Percentiles rank a stretch among this genome's conserved stretches.
Evolutionary conservation across 2,113 vertebrate genomes (phyloP).

Genomic region (Pao palembangensis): DNA sequence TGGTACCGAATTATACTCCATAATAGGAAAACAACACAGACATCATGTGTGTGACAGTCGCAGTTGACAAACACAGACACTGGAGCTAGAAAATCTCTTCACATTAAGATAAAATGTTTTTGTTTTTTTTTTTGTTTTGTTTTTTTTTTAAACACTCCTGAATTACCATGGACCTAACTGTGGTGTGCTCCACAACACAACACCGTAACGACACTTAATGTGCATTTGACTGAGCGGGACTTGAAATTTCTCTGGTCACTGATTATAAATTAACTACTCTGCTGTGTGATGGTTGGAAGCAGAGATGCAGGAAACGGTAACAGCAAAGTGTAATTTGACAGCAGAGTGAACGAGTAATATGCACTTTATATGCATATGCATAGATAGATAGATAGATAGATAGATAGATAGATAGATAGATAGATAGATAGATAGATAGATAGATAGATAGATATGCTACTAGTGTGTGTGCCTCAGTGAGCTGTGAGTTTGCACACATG

Average conservation of each 20-base stretch:
- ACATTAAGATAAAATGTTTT: neutral
- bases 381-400: constrained; percentile 11
- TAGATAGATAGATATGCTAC: neutral
- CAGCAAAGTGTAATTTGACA: neutral
- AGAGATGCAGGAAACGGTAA: constrained; percentile 8
- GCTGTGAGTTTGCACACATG: constrained; percentile 6
- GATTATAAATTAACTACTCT: constrained; percentile 27
- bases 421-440: too few species aligned
- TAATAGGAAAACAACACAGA: neutral
- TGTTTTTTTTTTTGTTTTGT: too few species aligned
- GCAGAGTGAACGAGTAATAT: constrained; percentile 19
- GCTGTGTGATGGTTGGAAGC: constrained; percentile 42
- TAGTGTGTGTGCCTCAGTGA: constrained; percentile 1
- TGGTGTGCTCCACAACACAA: neutral
- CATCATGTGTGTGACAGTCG: neutral
- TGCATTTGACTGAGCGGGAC: constrained; percentile 4
- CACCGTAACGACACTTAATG: neutral
- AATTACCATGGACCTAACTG: neutral
- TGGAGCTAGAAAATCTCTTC: neutral
- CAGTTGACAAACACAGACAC: neutral
- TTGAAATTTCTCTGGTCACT: constrained; percentile 22
- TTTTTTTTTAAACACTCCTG: neutral
- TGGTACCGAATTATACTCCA: neutral
- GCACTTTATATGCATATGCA: neutral
- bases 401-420: constrained; percentile 9